Evolutionary conservation across 2,797 vertebrate species (phyloP).

Genomic region (Mormyrus proboscirostris): DNA sequence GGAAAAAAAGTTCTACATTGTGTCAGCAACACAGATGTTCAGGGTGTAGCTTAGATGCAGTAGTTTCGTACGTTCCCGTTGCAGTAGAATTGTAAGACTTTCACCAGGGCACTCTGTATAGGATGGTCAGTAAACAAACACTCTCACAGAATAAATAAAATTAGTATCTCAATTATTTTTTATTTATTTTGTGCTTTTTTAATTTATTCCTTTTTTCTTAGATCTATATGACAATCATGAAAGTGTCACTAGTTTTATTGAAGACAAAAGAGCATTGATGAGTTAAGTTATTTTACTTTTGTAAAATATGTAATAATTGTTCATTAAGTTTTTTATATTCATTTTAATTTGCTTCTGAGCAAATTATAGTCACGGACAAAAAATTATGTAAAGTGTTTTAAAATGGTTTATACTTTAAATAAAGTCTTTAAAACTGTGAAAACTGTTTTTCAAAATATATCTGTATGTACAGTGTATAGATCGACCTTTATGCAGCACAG

Average conservation of each 20-base stretch:
- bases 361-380: conserved; percentile 97
- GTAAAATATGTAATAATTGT: conserved; percentile 99
- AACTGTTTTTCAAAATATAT: conserved; percentile 81
- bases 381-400: conserved; percentile 99
- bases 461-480: conserved; percentile 81
- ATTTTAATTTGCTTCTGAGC: conserved; percentile 96
- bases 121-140: conserved; percentile 58
- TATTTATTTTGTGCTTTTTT: conserved; percentile 48
- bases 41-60: conserved; percentile 99
- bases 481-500: conserved; percentile 79
- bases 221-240: conserved; percentile 99
- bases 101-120: conserved; percentile 97
- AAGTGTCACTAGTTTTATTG: conserved; percentile 85
- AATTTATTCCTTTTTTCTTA: conserved; percentile 59
- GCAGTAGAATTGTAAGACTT: conserved; percentile 95
- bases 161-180: conserved; percentile 61
- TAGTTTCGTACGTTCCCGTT: conserved; percentile 99
- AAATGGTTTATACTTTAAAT: conserved; percentile 99
- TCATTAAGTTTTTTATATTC: conserved; percentile 97
- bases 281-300: conserved; percentile 83
- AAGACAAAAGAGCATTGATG: conserved; percentile 83
- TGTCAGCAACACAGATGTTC: conserved; percentile 95
- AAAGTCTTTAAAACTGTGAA: conserved; percentile 99
- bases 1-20: conserved; percentile 78
- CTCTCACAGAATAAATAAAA: conserved; percentile 56